Base-by-base conservation (phyloP, 2,888 invertebrate genomes). In the Ormyrus labotus region DNA sequence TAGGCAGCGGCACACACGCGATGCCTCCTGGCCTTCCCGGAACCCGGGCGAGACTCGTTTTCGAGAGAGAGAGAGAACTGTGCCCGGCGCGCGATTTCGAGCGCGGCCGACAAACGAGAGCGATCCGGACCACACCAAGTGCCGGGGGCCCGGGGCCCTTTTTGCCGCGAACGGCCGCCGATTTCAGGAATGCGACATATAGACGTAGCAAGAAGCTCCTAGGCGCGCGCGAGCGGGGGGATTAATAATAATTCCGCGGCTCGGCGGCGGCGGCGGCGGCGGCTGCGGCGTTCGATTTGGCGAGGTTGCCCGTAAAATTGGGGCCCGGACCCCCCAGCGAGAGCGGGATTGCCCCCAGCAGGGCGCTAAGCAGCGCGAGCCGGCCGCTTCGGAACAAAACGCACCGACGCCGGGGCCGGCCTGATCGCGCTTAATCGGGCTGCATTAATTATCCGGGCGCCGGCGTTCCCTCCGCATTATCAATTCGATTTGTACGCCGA, bases 301-400 rank as follows among this genome's bases (percentile, higher is more conserved):
- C 19, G 19, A 19, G 19, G 19, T 19, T 19, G 19, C 19, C 19
- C 19, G 19, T 19, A 19, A 19, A 19, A 19, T 19, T 19, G 19
- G 34, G 34, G 85, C 84, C 82, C 81, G 82, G 88, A 86, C 89
- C 88, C 88, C 90, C 90, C 87, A 87, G 77, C 79, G 88, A 51
- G 89, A 86, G 87, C 85, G 87, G 88, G 88, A 90, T 90, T 90
- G 89, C 87, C 88, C 89, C 85, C 90, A 90, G 90, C 90, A 88
- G 90, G 90, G 87, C 87, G 89, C 89, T 89, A 90, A 90, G 90
- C 89, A 90, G 89, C 85, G 85, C 86, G 85, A 19, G 19, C 19
- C 19, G 19, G 85, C 86, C 19, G 84, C 82, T 84, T 86, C 87
- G 86, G 88, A 89, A 90, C 89, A 90, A 90, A 90, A 90, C 88